Conservation (phyloP, 1,140 invertebrate genomes). For the Drosophila lini region DNA sequence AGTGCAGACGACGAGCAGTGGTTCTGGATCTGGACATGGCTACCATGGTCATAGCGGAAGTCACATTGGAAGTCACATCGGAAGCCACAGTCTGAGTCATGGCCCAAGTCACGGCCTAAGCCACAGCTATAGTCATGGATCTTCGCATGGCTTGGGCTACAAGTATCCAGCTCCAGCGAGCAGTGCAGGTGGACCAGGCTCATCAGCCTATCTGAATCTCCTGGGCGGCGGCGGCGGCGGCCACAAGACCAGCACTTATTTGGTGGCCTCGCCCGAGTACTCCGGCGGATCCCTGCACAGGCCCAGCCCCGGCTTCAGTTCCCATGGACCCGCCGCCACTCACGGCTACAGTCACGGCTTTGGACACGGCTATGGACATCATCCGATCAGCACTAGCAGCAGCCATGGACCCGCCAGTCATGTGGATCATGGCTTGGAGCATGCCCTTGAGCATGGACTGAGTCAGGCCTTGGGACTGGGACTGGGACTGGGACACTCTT, state of each 20-base stretch:
- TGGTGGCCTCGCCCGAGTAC: constrained; percentile 49
- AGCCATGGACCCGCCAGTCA: constrained; percentile 20
- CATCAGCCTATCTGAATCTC: constrained; percentile 17
- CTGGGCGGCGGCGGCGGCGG: constrained; percentile 23
- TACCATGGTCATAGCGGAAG: constrained; percentile 14
- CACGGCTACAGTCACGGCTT: constrained; percentile 18
- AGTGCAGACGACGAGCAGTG: constrained; percentile 58
- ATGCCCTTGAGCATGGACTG: constrained; percentile 31
- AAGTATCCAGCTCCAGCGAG: constrained; percentile 22
- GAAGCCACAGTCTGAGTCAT: constrained; percentile 5
- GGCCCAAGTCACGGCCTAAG: constrained; percentile 1
- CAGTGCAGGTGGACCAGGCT: constrained; percentile 1
- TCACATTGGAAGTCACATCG: constrained; percentile 2
- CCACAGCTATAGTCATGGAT: constrained; percentile 10
- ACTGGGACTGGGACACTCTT: constrained; percentile 11
- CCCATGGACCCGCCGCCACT: neutral
- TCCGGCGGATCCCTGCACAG: constrained; percentile 3
- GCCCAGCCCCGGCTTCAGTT: constrained; percentile 11
- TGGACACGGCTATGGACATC: constrained; percentile 13
- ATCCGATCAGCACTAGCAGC: constrained; percentile 15
- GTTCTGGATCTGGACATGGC: constrained; percentile 1
- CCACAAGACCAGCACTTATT: constrained; percentile 60
- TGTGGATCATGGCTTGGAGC: constrained; percentile 21
- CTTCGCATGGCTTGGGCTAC: constrained; percentile 28
- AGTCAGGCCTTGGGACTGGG: constrained; percentile 33